Base-by-base conservation (phyloP, 2,888 invertebrate genomes). In the Oithona nana region DNA sequence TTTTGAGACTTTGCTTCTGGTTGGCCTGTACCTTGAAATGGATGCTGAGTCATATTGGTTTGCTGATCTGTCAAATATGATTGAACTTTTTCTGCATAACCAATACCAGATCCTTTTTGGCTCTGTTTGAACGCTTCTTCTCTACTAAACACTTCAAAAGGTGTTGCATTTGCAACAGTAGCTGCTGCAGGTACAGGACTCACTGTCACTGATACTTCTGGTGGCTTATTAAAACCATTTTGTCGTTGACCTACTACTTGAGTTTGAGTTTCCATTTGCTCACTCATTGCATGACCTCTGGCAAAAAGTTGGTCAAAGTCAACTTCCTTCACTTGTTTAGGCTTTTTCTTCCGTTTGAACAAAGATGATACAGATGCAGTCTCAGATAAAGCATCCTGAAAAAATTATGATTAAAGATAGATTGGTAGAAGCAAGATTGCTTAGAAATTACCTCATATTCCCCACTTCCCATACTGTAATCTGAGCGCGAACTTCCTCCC, bases 251-350 rank as follows among this genome's bases (percentile, higher is more conserved):
- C 8, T 39, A 11, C 8, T 39, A 16, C 6, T 39, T 11, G 6
- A 39, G 39, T 39, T 39, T 39, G 39, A n/a, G n/a, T n/a, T 28
- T 56, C 56, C 6, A 24, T 57, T 4, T 57, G 26, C 1, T 26
- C 28, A 57, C 57, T 57, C 28, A 57, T 24, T 1, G 57, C 57
- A 26, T 28, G 1, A 13, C 57, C 57, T 4, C 57, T 57, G 2
- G 57, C 57, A 57, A 57, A 57, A 2, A 57, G 4, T 29, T 57
- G n/a, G 28, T 57, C 57, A 29, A 57, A 57, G 28, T 57, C 57
- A 28, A 28, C 28, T 28, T 24, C 28, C 13, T 57, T 29, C 16
- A 57, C 57, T 28, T 57, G 24, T 1, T 2, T 28, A 28, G n/a
- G 26, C 57, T 57, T 57, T 3, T 57, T 57, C 3, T 3, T 57